Conservation (phyloP, 2,888 invertebrate species). For the Megamerina dolium region DNA sequence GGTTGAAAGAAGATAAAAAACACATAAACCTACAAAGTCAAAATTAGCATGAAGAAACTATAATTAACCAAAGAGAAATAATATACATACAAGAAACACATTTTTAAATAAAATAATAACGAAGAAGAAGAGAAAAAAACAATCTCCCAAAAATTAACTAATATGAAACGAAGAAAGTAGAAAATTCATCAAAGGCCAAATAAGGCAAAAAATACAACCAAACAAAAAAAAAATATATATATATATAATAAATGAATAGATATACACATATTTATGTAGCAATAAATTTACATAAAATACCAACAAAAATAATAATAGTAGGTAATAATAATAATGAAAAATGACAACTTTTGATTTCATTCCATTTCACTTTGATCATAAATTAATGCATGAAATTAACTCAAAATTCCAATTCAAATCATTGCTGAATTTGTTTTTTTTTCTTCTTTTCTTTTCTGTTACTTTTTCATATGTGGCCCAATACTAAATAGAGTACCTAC, state of each 20-base stretch:
- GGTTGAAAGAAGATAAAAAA: neutral
- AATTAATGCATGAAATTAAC: neutral
- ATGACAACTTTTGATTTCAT: constrained; percentile 2
- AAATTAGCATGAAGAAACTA: constrained; percentile 7
- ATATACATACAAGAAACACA: neutral
- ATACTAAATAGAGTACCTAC: no score
- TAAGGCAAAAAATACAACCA: no score
- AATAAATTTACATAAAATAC: constrained; percentile 1
- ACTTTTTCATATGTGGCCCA: no score
- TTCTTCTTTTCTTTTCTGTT: no score
- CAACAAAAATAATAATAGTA: no score
- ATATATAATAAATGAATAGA: no score
- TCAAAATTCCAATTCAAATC: no score
- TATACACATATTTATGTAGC: neutral
- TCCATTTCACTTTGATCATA: neutral
- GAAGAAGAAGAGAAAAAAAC: neutral
- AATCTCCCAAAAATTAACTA: no score
- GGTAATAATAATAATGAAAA: no score
- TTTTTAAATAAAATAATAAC: neutral
- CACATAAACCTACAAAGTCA: neutral
- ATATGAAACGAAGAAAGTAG: constrained; percentile 7
- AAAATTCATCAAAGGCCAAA: no score
- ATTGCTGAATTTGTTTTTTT: no score
- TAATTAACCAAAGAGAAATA: constrained; percentile 4
- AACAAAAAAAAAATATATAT: no score